Percentiles rank a stretch among this genome's conserved stretches.
These are phyloP conservation scores for Epinephelus coioides DNA, from an alignment of 2,797 vertebrate species.

Conservation along the genomic window DNA sequence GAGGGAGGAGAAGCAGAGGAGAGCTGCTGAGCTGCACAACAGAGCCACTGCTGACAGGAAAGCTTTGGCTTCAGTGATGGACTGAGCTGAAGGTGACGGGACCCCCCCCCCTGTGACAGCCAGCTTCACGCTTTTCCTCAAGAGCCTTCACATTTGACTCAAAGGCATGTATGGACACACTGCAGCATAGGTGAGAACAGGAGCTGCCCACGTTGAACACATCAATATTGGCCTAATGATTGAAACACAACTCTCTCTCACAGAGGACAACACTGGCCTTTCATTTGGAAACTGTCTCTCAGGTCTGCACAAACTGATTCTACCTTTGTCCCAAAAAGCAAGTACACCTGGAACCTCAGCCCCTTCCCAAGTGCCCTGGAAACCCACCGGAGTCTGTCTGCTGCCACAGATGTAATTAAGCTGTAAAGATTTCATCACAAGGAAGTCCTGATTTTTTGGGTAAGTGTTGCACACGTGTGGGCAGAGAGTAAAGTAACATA, in stretches of 20 bases:
- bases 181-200: slow-evolving; percentile 59
- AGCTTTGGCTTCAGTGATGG: slow-evolving; percentile 72
- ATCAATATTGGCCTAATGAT: slow-evolving; percentile 61
- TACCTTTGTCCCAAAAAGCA: slow-evolving; percentile 67
- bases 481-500: slow-evolving; percentile 11
- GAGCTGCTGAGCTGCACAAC: slow-evolving; percentile 64
- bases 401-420: slow-evolving; percentile 73
- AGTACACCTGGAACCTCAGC: slow-evolving; percentile 68
- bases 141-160: slow-evolving; percentile 38
- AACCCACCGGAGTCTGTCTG: slow-evolving; percentile 53
- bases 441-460: slow-evolving; percentile 77
- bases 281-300: slow-evolving; percentile 66
- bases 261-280: slow-evolving; percentile 62
- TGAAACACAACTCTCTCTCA: slow-evolving; percentile 47
- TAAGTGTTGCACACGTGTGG: slow-evolving; percentile 63
- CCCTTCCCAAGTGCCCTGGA: slow-evolving; percentile 74
- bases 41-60: slow-evolving; percentile 59
- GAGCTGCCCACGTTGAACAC: slow-evolving; percentile 35
- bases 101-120: slow-evolving; percentile 39
- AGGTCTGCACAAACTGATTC: slow-evolving; percentile 79
- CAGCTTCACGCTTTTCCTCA: slow-evolving; percentile 27
- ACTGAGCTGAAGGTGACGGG: slow-evolving; percentile 74
- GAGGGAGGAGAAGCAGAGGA: slow-evolving; percentile 69
- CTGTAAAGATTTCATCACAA: slow-evolving; percentile 68
- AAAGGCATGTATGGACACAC: slow-evolving; percentile 59